Conservation (phyloP, 2,888 invertebrate species). For the Sarcophaga subvicina region DNA sequence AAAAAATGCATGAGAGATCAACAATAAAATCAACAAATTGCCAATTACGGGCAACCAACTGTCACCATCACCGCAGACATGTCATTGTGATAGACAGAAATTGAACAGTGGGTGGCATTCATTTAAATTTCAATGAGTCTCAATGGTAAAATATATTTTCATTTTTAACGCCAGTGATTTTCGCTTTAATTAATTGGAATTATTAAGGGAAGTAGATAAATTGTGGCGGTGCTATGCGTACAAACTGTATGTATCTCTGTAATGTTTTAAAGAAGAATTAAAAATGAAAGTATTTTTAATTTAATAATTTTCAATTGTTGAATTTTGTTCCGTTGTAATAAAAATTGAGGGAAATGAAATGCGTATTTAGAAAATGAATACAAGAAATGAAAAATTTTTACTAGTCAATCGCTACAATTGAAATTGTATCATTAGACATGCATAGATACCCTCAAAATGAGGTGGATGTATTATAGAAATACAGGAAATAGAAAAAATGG, state of each 20-base stretch:
- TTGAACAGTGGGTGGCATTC: conserved; percentile 35
- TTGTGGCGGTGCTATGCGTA: neutral
- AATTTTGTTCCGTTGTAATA: too few species aligned
- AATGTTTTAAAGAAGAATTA: too few species aligned
- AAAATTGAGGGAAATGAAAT: too few species aligned
- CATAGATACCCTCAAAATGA: too few species aligned
- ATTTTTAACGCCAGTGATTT: conserved; percentile 11
- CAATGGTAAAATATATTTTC: neutral
- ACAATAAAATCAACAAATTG: conserved; percentile 40
- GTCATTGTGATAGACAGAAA: conserved; percentile 31
- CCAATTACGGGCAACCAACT: conserved; percentile 45
- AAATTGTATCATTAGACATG: too few species aligned
- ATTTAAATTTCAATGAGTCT: conserved; percentile 10
- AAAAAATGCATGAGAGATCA: neutral
- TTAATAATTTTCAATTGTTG: too few species aligned
- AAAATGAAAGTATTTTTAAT: too few species aligned
- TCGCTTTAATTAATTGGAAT: conserved; percentile 14
- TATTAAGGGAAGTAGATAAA: conserved; percentile 3
- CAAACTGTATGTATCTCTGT: neutral
- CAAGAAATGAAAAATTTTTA: too few species aligned
- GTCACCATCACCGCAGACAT: conserved; percentile 44
- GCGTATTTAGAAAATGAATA: too few species aligned
- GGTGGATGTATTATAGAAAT: too few species aligned
- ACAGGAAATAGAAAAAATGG: too few species aligned
- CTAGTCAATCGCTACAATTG: too few species aligned